Conservation (phyloP, 2,888 invertebrate genomes). For the Loripinus fragilis region DNA sequence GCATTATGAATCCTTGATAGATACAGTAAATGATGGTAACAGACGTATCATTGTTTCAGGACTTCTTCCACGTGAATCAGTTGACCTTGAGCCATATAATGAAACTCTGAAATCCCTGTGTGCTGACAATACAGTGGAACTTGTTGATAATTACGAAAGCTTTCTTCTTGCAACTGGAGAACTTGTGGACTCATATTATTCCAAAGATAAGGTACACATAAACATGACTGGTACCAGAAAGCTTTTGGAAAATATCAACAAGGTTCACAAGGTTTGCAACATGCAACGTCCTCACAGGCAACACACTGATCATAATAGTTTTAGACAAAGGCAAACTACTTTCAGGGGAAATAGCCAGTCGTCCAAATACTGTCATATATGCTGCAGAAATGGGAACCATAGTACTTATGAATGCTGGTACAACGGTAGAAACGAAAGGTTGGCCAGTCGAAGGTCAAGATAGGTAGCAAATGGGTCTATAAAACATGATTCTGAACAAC, state of each 20-base stretch:
- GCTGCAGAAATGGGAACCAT: neutral
- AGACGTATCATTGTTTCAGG: neutral
- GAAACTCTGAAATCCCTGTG: neutral
- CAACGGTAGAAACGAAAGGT: neutral
- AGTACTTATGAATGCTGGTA: neutral
- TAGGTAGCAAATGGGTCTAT: neutral
- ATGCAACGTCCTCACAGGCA: no score
- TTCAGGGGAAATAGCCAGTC: neutral
- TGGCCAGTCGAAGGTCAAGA: neutral
- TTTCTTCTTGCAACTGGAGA: neutral
- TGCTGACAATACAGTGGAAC: slow-evolving; percentile 8
- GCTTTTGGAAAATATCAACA: neutral
- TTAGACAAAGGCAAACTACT: neutral
- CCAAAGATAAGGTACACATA: neutral
- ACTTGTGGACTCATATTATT: neutral
- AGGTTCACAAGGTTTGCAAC: neutral
- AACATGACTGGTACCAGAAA: neutral
- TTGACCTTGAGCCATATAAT: neutral
- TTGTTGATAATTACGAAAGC: slow-evolving; percentile 5
- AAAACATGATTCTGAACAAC: no score
- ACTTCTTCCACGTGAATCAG: neutral
- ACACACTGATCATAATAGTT: neutral
- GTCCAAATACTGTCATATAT: neutral
- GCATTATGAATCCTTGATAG: neutral
- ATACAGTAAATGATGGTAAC: neutral